A percentile compares a stretch with the other conserved stretches of the same genome.
Conservation (phyloP, 2,888 invertebrate species). For the Mimachlamys varia region DNA sequence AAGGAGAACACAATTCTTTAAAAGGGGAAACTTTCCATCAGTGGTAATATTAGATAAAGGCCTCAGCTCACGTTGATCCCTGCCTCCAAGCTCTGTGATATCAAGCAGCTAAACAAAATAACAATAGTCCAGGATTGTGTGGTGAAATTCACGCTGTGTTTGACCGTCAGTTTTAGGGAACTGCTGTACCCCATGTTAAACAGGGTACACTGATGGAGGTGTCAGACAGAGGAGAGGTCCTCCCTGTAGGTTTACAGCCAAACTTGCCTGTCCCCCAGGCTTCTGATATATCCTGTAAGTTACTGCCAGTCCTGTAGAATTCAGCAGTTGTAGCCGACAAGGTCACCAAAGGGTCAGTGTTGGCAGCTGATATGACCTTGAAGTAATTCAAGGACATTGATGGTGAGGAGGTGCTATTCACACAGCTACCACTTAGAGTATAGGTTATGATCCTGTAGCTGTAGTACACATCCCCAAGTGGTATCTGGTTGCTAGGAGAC, state of each 20-base stretch:
- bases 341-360: conserved; percentile 16
- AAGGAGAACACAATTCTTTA: no score
- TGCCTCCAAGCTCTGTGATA: no score
- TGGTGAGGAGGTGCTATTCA: neutral
- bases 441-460: neutral
- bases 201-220: neutral
- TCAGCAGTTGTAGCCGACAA: neutral
- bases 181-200: neutral
- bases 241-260: conserved; percentile 7
- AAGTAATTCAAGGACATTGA: neutral
- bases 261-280: neutral
- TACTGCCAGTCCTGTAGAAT: neutral
- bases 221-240: neutral
- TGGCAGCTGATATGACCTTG: neutral
- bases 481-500: neutral
- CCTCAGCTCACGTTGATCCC: no score
- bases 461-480: neutral
- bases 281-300: neutral
- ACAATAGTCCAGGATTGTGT: no score
- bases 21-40: no score
- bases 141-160: no score
- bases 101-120: no score
- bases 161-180: neutral
- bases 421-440: neutral
- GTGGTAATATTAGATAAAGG: no score